Base-by-base conservation (phyloP, 2,797 vertebrate species). In the Pangasius mekongensis region DNA sequence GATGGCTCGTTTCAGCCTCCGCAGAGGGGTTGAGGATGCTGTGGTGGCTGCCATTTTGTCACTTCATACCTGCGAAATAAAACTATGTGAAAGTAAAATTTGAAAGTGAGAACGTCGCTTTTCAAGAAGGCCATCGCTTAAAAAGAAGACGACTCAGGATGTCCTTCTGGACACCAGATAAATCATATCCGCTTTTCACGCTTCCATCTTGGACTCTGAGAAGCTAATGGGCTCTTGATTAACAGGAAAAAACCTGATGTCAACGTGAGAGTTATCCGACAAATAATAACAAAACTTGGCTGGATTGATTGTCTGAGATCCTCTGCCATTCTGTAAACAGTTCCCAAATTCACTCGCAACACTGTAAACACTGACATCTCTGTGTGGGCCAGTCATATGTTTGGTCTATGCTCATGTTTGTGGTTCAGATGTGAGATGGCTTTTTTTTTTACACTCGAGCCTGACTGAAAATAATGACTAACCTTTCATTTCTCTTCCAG, bases 351-450 rank as follows among this genome's bases (percentile, higher is more conserved):
- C 71, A 56, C 81, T 81, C 54, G 36, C 30, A 58, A 56, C 73
- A 62, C 64, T 86, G 87, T 92, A 92, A 92, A 92, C 91, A 91
- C 62, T 87, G 82, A 90, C 49, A 62, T 71, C 89, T 73, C 87
- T 84, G 62, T 84, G 62, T 67, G 74, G 67, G 84, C 74, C 86
- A 33, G 77, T 82, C 85, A 84, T 83, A 66, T 93, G 92, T 93
- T 93, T 93, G 91, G 91, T 93, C 92, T 92, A 87, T 88, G 52
- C 73, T 87, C 30, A 56, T 87, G 85, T 89, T 91, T 91, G 87
- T 87, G 83, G 88, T 83, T 83, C 56, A 73, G 78, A 47, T 49
- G 47, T 76, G 71, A 76, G 67, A 47, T 27, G 71, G 56, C 27
- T 33, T 43, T 73, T 22, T 39, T 84, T 64, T 39, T 80, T 85